phyloP scores from a whole-genome alignment of 2,888 invertebrate species.

The Napeogenes sylphis region DNA sequence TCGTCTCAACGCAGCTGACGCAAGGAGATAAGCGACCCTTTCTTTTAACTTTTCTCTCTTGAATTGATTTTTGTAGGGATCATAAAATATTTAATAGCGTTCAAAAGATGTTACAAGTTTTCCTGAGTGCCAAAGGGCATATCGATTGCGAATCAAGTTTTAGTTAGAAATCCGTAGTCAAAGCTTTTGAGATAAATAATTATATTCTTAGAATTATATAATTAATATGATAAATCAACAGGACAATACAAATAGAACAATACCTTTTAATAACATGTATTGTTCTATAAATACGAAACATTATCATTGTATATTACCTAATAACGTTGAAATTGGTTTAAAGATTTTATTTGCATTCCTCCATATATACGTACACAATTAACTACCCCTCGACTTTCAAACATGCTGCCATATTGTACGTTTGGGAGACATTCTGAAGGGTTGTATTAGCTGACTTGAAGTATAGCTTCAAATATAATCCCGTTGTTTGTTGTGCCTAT shows the following conservation, averaged over 20 bases:
- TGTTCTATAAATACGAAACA: too few relatives aligned
- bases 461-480: neutral
- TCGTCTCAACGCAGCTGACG: conserved; percentile 62
- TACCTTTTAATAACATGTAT: too few relatives aligned
- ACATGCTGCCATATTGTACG: neutral
- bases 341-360: too few relatives aligned
- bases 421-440: conserved; percentile 1
- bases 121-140: conserved; percentile 38
- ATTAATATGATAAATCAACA: too few relatives aligned
- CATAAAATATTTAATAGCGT: conserved; percentile 60
- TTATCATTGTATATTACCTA: too few relatives aligned
- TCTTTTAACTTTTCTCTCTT: conserved; percentile 58
- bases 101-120: conserved; percentile 44
- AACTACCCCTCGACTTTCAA: neutral
- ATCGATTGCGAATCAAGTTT: conserved; percentile 24
- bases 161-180: conserved; percentile 18
- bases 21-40: conserved; percentile 63
- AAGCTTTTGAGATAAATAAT: neutral
- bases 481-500: neutral
- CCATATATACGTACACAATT: too few relatives aligned
- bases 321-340: too few relatives aligned
- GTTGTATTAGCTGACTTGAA: neutral
- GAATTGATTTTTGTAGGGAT: conserved; percentile 61
- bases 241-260: too few relatives aligned
- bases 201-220: neutral